Conservation (phyloP, 2,888 invertebrate species). For the Lepidochrysops patricia region DNA sequence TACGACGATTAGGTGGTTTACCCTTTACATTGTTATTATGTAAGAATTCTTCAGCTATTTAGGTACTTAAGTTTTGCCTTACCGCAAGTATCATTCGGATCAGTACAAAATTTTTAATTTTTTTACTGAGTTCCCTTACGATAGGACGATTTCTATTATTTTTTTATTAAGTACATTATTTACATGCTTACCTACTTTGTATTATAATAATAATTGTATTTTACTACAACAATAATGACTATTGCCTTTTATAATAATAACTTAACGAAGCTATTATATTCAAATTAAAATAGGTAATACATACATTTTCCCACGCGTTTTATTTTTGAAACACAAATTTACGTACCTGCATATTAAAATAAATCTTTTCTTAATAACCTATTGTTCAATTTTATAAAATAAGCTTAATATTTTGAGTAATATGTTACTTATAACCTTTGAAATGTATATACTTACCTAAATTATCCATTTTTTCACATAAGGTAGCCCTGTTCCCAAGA, state of each 20-base stretch:
- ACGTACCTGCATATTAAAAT: background rate
- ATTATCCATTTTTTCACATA: too few species aligned
- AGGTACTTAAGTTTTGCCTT: too few species aligned
- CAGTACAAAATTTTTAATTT: too few species aligned
- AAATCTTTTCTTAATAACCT: background rate
- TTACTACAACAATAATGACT: background rate
- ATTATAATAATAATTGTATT: background rate
- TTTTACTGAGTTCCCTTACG: too few species aligned
- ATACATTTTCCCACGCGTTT: slow-evolving; percentile 3
- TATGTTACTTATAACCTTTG: background rate
- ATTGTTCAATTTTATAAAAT: background rate
- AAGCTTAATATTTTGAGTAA: background rate
- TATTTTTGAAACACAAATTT: slow-evolving; percentile 4
- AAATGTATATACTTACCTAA: background rate
- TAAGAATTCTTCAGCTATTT: too few species aligned
- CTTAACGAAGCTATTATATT: background rate
- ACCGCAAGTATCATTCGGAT: too few species aligned
- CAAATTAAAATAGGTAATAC: background rate
- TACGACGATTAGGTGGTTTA: too few species aligned
- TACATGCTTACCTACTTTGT: too few species aligned
- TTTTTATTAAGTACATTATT: too few species aligned
- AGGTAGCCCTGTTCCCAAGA: too few species aligned
- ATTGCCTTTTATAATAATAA: background rate
- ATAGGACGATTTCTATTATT: too few species aligned
- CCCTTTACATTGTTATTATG: too few species aligned